A percentile compares a stretch with the other conserved stretches of the same genome.
Evolutionary conservation across 2,113 vertebrate species (phyloP).

Genomic region (Gadus macrocephalus): DNA sequence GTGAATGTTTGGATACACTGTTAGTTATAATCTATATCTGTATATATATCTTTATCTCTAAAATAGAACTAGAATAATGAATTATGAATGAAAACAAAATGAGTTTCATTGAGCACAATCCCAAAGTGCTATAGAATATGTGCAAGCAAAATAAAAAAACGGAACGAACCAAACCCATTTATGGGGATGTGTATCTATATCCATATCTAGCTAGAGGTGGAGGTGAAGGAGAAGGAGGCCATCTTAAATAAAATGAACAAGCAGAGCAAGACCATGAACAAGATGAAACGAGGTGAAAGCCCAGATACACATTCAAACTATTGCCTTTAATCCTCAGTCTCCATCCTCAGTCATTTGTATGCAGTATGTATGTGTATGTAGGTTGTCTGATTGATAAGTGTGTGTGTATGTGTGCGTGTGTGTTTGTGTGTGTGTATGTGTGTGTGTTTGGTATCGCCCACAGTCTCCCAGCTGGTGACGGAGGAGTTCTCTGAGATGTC

Average conservation of each 20-base stretch:
- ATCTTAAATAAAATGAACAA: slow-evolving; percentile 59
- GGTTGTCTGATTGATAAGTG: not conserved
- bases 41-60: too few relatives aligned
- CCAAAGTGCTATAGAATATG: too few relatives aligned
- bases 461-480: slow-evolving; percentile 73
- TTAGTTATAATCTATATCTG: too few relatives aligned
- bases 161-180: not conserved
- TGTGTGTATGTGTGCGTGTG: not conserved
- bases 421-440: slow-evolving; percentile 11
- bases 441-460: not conserved
- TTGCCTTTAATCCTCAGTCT: too few relatives aligned
- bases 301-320: too few relatives aligned
- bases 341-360: not conserved
- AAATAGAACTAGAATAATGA: too few relatives aligned
- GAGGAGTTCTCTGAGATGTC: slow-evolving; percentile 73
- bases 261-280: slow-evolving; percentile 65
- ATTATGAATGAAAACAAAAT: too few relatives aligned
- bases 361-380: not conserved
- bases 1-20: too few relatives aligned
- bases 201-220: slow-evolving; percentile 50
- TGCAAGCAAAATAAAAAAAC: too few relatives aligned
- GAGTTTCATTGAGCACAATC: too few relatives aligned
- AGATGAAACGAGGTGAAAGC: slow-evolving; percentile 72
- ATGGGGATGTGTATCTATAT: not conserved
- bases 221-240: slow-evolving; percentile 59